These are phyloP conservation scores for Cyclopterus lumpus DNA, from an alignment of 2,797 vertebrate species.

Conservation along the genomic window DNA sequence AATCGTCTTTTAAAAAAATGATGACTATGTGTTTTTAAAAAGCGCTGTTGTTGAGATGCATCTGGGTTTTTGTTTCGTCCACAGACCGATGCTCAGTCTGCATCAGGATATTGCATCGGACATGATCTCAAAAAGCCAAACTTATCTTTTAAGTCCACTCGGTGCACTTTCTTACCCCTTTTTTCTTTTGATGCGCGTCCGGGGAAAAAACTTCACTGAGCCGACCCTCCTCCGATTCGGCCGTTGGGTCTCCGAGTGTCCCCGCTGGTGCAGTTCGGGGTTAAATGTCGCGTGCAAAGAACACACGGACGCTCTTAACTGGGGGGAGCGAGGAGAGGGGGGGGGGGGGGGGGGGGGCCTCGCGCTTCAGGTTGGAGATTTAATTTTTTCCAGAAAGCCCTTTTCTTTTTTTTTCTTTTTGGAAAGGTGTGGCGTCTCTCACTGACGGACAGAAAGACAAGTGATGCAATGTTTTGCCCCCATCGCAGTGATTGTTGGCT, in stretches of 20 bases:
- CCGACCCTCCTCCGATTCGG: background rate
- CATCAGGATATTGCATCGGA: background rate
- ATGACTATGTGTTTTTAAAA: background rate
- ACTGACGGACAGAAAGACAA: conserved; percentile 52
- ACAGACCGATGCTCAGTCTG: background rate
- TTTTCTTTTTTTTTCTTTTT: background rate
- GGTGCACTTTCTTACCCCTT: background rate
- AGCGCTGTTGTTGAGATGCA: background rate
- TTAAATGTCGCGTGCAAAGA: conserved; percentile 54
- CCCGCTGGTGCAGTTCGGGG: conserved; percentile 27
- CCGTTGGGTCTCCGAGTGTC: conserved; percentile 23
- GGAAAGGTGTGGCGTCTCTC: conserved; percentile 38
- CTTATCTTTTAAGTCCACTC: background rate
- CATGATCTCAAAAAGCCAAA: background rate
- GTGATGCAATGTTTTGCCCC: conserved; percentile 59
- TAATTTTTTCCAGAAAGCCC: background rate
- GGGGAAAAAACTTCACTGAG: conserved; percentile 10
- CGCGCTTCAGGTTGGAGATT: conserved; percentile 2
- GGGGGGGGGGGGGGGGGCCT: background rate
- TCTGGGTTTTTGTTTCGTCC: no score
- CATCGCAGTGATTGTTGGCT: conserved; percentile 41
- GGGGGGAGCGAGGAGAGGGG: conserved; percentile 24
- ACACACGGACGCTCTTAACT: no score
- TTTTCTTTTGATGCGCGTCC: background rate
- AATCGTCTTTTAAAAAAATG: no score